These are phyloP conservation scores for Nemoura dubitans DNA, from an alignment of 2,888 invertebrate species.

Conservation along the genomic window DNA sequence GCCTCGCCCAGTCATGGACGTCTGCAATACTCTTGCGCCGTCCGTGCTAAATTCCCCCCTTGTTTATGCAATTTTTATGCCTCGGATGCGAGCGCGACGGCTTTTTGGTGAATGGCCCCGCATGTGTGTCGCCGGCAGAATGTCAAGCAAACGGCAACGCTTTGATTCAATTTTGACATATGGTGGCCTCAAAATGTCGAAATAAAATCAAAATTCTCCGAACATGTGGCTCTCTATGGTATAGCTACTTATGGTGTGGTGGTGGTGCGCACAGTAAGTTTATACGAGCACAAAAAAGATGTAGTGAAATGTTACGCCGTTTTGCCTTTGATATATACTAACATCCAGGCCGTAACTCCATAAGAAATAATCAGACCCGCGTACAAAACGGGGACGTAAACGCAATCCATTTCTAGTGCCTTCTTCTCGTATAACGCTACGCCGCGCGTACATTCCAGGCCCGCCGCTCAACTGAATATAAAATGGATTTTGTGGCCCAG, in stretches of 20 bases:
- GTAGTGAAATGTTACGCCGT: not conserved
- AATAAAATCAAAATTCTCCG: constrained; percentile 21
- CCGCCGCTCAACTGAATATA: too few species aligned
- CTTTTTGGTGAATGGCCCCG: not conserved
- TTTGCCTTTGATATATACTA: not conserved
- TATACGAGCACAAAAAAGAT: not conserved
- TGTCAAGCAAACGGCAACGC: constrained; percentile 17
- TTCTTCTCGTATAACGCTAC: constrained; percentile 9
- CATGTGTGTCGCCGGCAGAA: not conserved
- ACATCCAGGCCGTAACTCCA: not conserved
- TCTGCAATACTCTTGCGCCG: too few species aligned
- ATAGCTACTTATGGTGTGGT: not conserved
- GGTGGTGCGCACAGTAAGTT: not conserved
- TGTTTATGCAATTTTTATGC: constrained; percentile 20
- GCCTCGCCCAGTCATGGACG: too few species aligned
- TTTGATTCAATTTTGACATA: constrained; percentile 36
- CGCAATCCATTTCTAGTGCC: not conserved
- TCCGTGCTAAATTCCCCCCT: not conserved
- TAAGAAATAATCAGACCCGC: not conserved
- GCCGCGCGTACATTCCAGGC: not conserved
- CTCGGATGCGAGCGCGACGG: not conserved
- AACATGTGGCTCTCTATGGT: not conserved
- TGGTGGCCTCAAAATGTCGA: constrained; percentile 28
- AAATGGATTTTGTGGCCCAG: not conserved
- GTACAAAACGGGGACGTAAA: not conserved